Conservation (phyloP, 1,140 invertebrate genomes). For the Cyrtorhinus lividipennis region DNA sequence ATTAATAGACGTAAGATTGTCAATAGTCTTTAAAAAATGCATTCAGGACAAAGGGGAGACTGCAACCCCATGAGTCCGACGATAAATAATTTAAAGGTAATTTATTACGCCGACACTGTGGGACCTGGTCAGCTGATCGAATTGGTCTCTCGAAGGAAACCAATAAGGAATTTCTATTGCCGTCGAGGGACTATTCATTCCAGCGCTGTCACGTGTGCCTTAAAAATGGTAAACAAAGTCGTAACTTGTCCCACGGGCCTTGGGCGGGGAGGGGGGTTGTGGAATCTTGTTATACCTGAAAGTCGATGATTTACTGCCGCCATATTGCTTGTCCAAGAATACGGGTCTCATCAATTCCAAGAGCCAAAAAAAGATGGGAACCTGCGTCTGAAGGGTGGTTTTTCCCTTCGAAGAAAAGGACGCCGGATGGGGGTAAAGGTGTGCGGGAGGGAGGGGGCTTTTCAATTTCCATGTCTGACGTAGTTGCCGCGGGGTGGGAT, state of each 20-base stretch:
- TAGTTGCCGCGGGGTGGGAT: not conserved
- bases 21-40: too few species aligned
- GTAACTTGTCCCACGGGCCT: not conserved
- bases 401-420: not conserved
- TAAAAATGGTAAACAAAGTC: not conserved
- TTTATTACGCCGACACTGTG: too few species aligned
- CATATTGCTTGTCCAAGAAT: not conserved
- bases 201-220: not conserved
- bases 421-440: too few species aligned
- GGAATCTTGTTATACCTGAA: not conserved
- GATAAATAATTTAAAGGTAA: too few species aligned
- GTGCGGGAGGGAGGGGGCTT: not conserved
- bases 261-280: not conserved
- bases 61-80: too few species aligned
- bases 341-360: not conserved
- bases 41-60: too few species aligned
- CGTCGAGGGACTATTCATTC: not conserved
- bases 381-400: not conserved
- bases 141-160: too few species aligned
- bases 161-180: not conserved
- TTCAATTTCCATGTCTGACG: not conserved
- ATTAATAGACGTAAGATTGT: too few species aligned
- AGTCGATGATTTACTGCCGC: not conserved
- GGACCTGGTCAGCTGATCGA: too few species aligned
- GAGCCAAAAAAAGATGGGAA: not conserved